Evolutionary conservation across 2,113 vertebrate species (phyloP).

Genomic region (Oreotragus oreotragus): DNA sequence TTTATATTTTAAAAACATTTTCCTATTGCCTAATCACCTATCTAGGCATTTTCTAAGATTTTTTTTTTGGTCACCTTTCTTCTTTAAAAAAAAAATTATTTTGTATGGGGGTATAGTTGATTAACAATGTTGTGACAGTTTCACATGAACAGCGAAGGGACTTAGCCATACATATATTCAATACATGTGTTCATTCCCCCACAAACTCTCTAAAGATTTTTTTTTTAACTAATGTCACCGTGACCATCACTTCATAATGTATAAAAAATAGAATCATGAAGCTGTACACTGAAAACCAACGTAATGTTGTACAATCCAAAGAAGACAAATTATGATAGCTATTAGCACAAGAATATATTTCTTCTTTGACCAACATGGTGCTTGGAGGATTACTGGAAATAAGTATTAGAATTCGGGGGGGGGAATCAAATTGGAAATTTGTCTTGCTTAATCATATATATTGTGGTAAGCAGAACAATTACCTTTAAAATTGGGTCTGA

Average conservation of each 20-base stretch:
- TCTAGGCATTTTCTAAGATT: neutral
- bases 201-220: neutral
- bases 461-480: conserved; percentile 60
- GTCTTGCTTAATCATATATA: neutral
- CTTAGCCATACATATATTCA: neutral
- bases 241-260: neutral
- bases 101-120: neutral
- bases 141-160: neutral
- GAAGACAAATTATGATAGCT: neutral
- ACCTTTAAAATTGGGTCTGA: conserved; percentile 99
- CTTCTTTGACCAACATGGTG: neutral
- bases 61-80: neutral
- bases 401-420: neutral
- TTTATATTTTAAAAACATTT: neutral
- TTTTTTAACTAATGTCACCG: neutral
- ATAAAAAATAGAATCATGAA: neutral
- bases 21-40: neutral
- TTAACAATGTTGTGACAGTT: neutral
- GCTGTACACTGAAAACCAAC: neutral
- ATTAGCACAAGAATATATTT: neutral
- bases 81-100: neutral
- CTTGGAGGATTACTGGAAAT: neutral
- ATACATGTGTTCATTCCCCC: neutral
- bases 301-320: neutral
- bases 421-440: neutral